Conservation (phyloP, 1,140 invertebrate species). For the Sesamia nonagrioides region DNA sequence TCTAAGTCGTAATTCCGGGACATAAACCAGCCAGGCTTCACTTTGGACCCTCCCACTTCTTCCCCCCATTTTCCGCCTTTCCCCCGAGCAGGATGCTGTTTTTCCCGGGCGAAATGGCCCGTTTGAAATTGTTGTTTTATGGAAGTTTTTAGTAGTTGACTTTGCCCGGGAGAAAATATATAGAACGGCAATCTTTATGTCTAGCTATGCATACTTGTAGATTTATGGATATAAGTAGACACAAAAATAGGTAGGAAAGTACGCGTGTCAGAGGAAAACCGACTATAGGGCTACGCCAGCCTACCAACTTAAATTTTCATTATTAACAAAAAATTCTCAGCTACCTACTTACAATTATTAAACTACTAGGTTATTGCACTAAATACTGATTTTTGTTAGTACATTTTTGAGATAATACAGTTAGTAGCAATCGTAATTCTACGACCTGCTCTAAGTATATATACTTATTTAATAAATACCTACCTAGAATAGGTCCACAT, state of each 20-base stretch:
- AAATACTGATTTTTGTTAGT: too few species aligned
- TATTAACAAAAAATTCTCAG: too few species aligned
- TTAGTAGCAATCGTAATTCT: too few species aligned
- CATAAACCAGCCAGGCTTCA: conserved; percentile 83
- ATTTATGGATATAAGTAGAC: conserved; percentile 21
- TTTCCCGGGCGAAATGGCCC: conserved; percentile 86
- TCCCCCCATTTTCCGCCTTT: conserved; percentile 48
- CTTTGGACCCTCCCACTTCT: conserved; percentile 68
- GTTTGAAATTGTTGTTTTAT: conserved; percentile 88
- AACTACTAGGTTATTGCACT: too few species aligned
- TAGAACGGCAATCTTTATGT: conserved; percentile 79
- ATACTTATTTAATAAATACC: too few species aligned
- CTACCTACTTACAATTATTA: too few species aligned
- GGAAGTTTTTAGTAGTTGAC: conserved; percentile 87
- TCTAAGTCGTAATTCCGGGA: conserved; percentile 86
- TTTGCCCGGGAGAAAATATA: conserved; percentile 82
- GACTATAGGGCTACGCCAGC: not conserved
- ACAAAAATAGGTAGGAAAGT: not conserved
- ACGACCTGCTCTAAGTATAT: too few species aligned
- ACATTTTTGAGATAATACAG: too few species aligned
- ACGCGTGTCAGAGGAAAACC: not conserved
- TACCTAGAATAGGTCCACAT: too few species aligned
- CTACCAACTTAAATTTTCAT: too few species aligned
- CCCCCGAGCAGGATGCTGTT: conserved; percentile 80
- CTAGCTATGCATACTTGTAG: conserved; percentile 54